Evolutionary conservation across 2,888 invertebrate species (phyloP), one percentile per base, ranked within the genome.

Genomic region (Trichogramma evanescens): DNA sequence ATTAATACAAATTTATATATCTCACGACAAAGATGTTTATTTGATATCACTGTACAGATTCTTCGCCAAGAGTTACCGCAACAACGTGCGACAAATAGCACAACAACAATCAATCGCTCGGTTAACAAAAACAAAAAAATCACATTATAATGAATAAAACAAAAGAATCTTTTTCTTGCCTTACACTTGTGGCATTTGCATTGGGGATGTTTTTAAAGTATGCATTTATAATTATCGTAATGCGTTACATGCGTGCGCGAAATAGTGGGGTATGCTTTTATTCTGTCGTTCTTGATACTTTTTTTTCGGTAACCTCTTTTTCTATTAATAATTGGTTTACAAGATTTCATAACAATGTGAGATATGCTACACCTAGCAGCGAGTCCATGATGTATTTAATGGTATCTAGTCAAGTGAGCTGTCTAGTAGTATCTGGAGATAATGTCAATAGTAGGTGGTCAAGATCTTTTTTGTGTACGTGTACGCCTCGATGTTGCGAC

Each of bases 11-110:
- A 26, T 26, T 26, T 26, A 26, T 54, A 55, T 58, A 65, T 71
- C 69, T 73, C 74, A 75, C 75, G 75, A 74, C 73, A 75, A 73
- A 71, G 72, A 71, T 75, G 73, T 76, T 77, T 76, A 77, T 77
- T 76, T 72, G 72, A 70, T 74, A 73, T 75, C 72, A 75, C 73
- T 76, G 75, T 76, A 77, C 77, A 77, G 70, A 70, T 73, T 74
- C 71, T 70, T 72, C 70, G 71, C 71, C 70, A 73, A 73, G 70
- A 70, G 66, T 71, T 71, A 70, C 70, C 71, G 71, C 66, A 72
- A 73, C 69, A 75, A 76, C 71, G 73, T 74, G 74, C 72, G 69
- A 70, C 70, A 68, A 72, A 73, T 71, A 72, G 72, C 72, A 74
- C 71, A 75, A 74, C 72, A 75, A 75, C 72, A 71, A 74, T 72